Percentiles rank a stretch among this genome's conserved stretches.
phyloP scores from a whole-genome alignment of 2,797 vertebrate species.

The Clarias fuscus region DNA sequence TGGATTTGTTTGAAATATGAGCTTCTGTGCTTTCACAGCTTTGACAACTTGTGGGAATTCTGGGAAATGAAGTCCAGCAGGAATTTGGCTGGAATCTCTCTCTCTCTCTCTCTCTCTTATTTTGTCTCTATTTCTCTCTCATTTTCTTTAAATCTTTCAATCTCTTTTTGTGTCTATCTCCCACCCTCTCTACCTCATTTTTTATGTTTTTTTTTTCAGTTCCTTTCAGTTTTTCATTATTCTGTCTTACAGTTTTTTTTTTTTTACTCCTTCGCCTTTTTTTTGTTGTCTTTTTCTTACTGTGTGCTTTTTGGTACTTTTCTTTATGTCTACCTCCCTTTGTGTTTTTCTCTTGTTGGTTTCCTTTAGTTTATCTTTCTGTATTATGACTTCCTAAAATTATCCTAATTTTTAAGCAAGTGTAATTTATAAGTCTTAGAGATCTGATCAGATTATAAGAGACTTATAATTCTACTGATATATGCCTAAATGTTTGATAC shows the following conservation, averaged over 20 bases:
- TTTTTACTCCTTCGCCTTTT: neutral
- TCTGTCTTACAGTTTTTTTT: neutral
- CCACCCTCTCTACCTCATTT: neutral
- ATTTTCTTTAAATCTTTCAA: neutral
- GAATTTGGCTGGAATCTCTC: neutral
- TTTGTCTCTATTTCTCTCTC: neutral
- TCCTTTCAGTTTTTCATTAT: no score
- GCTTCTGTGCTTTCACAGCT: neutral
- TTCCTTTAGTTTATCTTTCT: neutral
- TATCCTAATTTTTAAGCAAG: no score
- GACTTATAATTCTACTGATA: no score
- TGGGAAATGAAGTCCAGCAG: neutral
- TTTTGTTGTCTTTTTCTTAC: neutral
- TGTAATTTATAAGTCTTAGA: no score
- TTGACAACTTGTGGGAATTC: neutral
- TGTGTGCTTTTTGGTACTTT: conserved; percentile 10
- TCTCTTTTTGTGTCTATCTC: neutral
- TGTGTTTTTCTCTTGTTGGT: neutral
- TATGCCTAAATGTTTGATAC: no score
- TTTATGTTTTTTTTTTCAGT: no score
- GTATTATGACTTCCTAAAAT: no score
- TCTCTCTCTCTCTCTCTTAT: neutral
- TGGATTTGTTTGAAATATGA: conserved; percentile 13
- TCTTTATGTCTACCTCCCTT: neutral
- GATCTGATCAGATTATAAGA: no score